phyloP scores from a whole-genome alignment of 2,888 invertebrate species.

The Hedya salicella region DNA sequence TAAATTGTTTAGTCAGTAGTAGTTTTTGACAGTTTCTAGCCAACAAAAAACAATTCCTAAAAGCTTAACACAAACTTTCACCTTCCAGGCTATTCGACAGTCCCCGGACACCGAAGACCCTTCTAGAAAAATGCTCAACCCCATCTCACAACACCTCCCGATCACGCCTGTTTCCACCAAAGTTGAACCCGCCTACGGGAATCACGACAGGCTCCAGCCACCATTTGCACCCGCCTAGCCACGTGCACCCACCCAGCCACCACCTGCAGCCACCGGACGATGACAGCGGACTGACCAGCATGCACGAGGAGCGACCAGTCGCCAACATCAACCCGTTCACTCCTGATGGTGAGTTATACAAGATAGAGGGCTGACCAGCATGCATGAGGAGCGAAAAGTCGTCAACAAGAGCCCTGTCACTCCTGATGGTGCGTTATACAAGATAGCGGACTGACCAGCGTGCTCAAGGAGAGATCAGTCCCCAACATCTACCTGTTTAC shows the following conservation, averaged over 20 bases:
- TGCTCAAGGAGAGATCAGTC: conserved; percentile 78
- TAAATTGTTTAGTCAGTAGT: no score
- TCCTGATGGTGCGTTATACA: conserved; percentile 88
- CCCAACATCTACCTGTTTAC: conserved; percentile 95
- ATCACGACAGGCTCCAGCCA: conserved; percentile 75
- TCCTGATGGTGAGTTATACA: conserved; percentile 88
- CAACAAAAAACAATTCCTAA: no score
- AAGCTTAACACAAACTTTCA: no score
- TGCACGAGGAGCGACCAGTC: conserved; percentile 82
- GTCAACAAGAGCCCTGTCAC: conserved; percentile 95
- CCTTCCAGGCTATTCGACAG: conserved; percentile 90
- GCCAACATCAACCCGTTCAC: conserved; percentile 95
- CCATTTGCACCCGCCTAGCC: conserved; percentile 76
- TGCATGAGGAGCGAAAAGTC: conserved; percentile 78
- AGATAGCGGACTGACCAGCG: conserved; percentile 54
- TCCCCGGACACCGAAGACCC: conserved; percentile 93
- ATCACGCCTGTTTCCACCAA: conserved; percentile 80
- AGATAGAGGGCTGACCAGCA: conserved; percentile 54
- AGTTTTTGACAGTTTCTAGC: no score
- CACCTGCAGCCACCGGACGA: conserved; percentile 76
- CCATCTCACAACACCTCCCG: conserved; percentile 84
- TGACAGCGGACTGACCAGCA: conserved; percentile 74
- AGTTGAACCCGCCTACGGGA: conserved; percentile 65
- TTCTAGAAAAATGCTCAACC: conserved; percentile 88
- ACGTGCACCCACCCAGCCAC: no score